Conservation (phyloP, 2,888 invertebrate species). For the Nemurella pictetii region DNA sequence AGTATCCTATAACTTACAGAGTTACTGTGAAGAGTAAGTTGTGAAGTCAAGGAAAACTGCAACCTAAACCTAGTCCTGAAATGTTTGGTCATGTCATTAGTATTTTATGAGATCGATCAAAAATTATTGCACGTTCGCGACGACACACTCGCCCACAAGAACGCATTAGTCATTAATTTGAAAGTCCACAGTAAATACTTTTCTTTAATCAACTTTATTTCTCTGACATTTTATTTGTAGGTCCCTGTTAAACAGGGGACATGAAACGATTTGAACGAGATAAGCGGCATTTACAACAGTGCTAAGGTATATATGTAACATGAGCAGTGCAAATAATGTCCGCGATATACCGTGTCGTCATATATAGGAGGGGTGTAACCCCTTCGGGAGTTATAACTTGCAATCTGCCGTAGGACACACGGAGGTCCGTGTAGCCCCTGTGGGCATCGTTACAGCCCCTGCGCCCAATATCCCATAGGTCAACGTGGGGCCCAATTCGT, state of each 20-base stretch:
- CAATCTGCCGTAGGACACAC: constrained; percentile 33
- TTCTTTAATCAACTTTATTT: background rate
- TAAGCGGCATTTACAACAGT: constrained; percentile 18
- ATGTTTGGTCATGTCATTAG: too few relatives aligned
- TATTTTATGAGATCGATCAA: background rate
- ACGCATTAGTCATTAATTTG: background rate
- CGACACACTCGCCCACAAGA: background rate
- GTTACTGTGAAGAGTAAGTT: too few relatives aligned
- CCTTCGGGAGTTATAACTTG: constrained; percentile 36
- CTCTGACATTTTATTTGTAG: background rate
- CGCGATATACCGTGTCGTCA: constrained; percentile 29
- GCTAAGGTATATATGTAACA: background rate
- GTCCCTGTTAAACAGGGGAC: background rate
- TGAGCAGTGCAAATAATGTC: constrained; percentile 20
- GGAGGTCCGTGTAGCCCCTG: constrained; percentile 21
- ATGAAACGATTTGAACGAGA: constrained; percentile 14
- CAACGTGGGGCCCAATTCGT: background rate
- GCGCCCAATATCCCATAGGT: background rate
- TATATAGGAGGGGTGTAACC: constrained; percentile 20
- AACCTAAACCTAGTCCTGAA: too few relatives aligned
- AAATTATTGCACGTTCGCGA: background rate
- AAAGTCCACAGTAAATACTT: background rate
- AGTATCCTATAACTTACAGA: too few relatives aligned
- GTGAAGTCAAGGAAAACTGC: too few relatives aligned
- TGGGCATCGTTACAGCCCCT: constrained; percentile 20